phyloP scores from a whole-genome alignment of 2,113 vertebrate species.

The Gymnorhina tibicen region DNA sequence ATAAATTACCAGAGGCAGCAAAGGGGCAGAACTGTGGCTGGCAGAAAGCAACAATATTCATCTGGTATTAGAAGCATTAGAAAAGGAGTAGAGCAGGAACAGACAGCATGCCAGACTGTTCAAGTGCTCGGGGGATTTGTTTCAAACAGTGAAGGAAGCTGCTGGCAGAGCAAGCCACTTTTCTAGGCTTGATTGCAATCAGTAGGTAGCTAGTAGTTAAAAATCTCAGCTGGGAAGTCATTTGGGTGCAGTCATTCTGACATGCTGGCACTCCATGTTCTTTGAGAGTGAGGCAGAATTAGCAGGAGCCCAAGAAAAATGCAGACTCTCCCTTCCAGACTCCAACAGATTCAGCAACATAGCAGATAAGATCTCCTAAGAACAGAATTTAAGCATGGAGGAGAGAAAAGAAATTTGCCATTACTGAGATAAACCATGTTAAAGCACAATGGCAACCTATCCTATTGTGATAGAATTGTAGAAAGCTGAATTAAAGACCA shows the following conservation, averaged over 20 bases:
- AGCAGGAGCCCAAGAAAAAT: neutral
- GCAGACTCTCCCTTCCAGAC: neutral
- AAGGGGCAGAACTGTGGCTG: neutral
- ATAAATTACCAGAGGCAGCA: neutral
- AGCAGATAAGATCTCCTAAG: neutral
- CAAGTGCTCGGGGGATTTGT: neutral
- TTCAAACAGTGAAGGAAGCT: neutral
- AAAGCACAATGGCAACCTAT: neutral
- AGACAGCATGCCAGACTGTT: neutral
- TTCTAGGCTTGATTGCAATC: neutral
- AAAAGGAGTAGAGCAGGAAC: neutral
- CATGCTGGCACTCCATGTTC: neutral
- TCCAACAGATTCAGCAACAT: neutral
- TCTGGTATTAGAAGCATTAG: neutral
- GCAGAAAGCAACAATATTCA: neutral
- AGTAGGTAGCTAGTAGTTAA: neutral
- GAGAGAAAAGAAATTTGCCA: neutral
- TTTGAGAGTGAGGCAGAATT: neutral
- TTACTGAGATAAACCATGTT: neutral
- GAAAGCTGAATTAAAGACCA: neutral
- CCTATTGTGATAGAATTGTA: neutral
- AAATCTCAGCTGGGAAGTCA: constrained; percentile 11
- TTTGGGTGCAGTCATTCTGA: neutral
- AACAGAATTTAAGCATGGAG: neutral
- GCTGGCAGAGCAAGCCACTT: neutral